Base-by-base conservation (phyloP, 2,888 invertebrate genomes). In the Bombylius discolor region DNA sequence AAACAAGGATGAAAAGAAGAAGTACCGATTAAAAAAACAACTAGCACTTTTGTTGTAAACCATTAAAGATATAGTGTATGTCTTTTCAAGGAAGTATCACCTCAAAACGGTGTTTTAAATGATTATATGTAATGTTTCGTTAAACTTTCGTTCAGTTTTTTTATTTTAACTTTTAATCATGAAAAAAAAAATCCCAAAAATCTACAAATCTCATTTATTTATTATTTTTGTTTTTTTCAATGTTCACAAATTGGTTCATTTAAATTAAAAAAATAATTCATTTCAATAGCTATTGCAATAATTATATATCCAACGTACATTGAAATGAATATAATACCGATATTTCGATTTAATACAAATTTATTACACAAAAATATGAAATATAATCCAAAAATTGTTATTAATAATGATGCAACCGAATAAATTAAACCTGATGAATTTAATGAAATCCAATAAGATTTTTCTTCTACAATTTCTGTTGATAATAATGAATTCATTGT, bases 391-490 rank as follows among this genome's bases (percentile, higher is more conserved):
- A 85, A 71, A 4, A 90, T 75, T 0, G 89, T 87, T 0, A 85
- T 81, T 52, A 91, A 76, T 13, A 91, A 75, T 0, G 85, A 85
- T 56, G 87, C 78, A 1, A 87, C 82, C 60, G 85, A 87, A 73
- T 88, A 90, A 0, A 82, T 80, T 45, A 91, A 70, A 0, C 89
- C 89, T 33, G 81, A 79, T 1, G 89, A 89, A 72, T 87, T 85
- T 62, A 90, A 85, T 58, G 77, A 73, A 14, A 79, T 82, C 71
- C 75, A 81, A 66, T 81, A 23, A 23, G 23, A 23, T 23, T 23
- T 23, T 23, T 23, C 23, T 2, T 23, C 23, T 23, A 23, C 3
- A 23, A 23, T 23, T 23, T 23, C 23, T 23, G 23, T 23, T 23
- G 23, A 23, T 23, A 23, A 23, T 1, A 23, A 2, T 23, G 23